Conservation (phyloP, 2,888 invertebrate genomes). For the Thera britannica region DNA sequence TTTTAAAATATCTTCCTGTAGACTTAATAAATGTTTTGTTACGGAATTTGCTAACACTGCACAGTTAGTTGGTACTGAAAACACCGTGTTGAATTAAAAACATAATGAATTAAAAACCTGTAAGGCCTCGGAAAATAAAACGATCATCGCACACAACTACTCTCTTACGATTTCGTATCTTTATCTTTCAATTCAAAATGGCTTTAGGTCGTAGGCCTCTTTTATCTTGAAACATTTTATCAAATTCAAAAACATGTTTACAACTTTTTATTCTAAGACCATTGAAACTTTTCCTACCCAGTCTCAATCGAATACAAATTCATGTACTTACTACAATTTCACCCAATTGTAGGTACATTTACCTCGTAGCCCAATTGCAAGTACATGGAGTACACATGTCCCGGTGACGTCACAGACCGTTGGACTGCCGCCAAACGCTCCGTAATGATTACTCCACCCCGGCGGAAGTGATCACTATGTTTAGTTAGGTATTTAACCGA, state of each 20-base stretch:
- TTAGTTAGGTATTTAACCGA: conserved; percentile 5
- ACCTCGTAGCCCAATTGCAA: conserved; percentile 37
- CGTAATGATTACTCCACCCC: conserved; percentile 28
- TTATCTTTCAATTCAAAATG: neutral
- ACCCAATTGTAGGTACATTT: conserved; percentile 23
- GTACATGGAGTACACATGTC: conserved; percentile 25
- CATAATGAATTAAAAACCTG: too few species aligned
- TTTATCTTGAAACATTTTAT: neutral
- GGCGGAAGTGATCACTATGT: conserved; percentile 15
- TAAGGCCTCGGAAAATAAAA: too few species aligned
- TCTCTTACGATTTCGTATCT: neutral
- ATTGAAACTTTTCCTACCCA: neutral
- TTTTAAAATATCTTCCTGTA: conserved; percentile 13
- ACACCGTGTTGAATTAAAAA: too few species aligned
- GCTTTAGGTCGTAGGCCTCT: neutral
- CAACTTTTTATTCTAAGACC: neutral
- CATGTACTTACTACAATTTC: neutral
- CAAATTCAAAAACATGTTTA: neutral
- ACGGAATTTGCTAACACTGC: neutral
- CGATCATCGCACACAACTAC: neutral
- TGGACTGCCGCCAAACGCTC: conserved; percentile 28
- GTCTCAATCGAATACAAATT: too few species aligned
- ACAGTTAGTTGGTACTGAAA: too few species aligned
- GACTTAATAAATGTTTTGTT: neutral
- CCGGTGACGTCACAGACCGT: conserved; percentile 37